Base-by-base conservation (phyloP, 2,113 vertebrate genomes). In the Octodon degus region DNA sequence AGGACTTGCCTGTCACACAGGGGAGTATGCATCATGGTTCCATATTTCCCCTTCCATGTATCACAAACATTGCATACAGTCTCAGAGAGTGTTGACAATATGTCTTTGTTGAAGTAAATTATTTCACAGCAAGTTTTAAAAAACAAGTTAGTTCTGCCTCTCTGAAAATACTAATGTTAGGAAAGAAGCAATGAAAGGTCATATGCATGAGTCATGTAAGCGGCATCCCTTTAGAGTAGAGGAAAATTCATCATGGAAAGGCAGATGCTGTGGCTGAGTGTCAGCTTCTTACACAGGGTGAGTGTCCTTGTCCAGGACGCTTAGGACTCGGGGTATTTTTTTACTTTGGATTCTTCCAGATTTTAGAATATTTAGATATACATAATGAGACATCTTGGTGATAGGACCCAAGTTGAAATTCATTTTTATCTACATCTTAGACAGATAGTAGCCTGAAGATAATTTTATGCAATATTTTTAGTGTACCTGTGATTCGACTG, bases 181-280 rank as follows among this genome's bases (percentile, higher is more conserved):
- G 53, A 72, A 88, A 80, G 60, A 87, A 30, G 89, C 53, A 81
- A 50, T 24, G 16, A 74, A 58, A 91, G 67, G 89, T 95, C 79
- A 81, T 24, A 25, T 60, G 40, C 53, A 27, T 86, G 65, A 92
- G 72, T 95, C 72, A 86, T 65, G 43, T 68, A n/a, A 89, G 63
- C 68, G 86, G 58, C 47, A 72, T 17, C 80, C 14, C 58, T 72
- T 47, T 76, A 20, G 34, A 58, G 43, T 34, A 82, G 80, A 70
- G 89, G 65, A 92, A 89, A 47, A 89, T 65, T 37, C 60, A 77
- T 50, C 58, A 58, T 58, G 11, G n/a, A 79, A 90, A 60, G 80
- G n/a, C 25, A 87, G 34, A n/a, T 91, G 43, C 58, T 74, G n/a
- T 79, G 60, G 25, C 60, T 84, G 70, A 60, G 22, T 32, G 63